Evolutionary conservation across 2,113 vertebrate species (phyloP).

Genomic region (Callipepla californica): DNA sequence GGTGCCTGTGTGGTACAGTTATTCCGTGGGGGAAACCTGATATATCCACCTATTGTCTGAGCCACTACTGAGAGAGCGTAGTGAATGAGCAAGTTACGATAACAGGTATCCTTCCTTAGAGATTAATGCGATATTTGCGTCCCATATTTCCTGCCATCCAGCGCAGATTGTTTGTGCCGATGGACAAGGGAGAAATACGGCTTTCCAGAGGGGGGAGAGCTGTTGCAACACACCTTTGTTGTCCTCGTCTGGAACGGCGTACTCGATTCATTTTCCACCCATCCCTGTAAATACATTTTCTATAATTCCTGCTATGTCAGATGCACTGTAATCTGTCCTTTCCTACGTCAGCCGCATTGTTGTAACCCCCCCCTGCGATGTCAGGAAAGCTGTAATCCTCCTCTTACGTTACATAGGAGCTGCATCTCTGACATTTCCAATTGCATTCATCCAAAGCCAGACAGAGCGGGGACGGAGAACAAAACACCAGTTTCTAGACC

Average conservation of each 20-base stretch:
- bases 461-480: neutral
- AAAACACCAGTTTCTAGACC: neutral
- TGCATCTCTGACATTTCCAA: slow-evolving; percentile 52
- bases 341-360: slow-evolving; percentile 67
- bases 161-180: slow-evolving; percentile 44
- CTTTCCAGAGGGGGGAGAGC: slow-evolving; percentile 21
- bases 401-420: slow-evolving; percentile 26
- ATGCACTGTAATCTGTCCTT: slow-evolving; percentile 44
- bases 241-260: slow-evolving; percentile 45
- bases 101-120: slow-evolving; percentile 68
- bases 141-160: slow-evolving; percentile 53
- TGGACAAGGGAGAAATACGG: neutral
- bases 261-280: slow-evolving; percentile 38
- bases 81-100: slow-evolving; percentile 51
- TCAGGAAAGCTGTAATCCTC: slow-evolving; percentile 60
- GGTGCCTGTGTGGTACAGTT: neutral
- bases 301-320: slow-evolving; percentile 62
- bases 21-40: slow-evolving; percentile 59
- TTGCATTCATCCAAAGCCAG: neutral
- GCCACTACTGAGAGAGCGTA: slow-evolving; percentile 20
- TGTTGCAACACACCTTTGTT: slow-evolving; percentile 57
- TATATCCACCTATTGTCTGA: slow-evolving; percentile 69
- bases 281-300: slow-evolving; percentile 32
- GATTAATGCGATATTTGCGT: slow-evolving; percentile 30
- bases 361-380: slow-evolving; percentile 38